Base-by-base conservation (phyloP, 2,888 invertebrate genomes). In the Elgonia sp. region DNA sequence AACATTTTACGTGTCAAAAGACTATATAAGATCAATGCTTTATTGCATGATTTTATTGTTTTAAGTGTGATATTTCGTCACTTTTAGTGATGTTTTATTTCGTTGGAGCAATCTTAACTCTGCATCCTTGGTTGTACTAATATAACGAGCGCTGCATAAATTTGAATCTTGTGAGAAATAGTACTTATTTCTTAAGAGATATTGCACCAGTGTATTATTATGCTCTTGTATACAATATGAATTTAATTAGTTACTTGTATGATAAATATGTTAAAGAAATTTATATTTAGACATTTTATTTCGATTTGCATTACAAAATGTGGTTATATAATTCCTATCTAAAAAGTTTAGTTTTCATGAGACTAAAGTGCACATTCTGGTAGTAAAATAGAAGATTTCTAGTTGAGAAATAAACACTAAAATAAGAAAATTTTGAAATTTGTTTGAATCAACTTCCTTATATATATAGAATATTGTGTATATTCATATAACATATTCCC, bases 211-310 rank as follows among this genome's bases (percentile, higher is more conserved):
- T 46, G 60, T 42, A 75, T 75, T 42, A 75, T 75, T 75, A 60
- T 75, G 60, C 20, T 40, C 16, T 39, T 42, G 73, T 42, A 60
- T 29, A 60, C 73, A 75, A 75, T 75, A 75, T 75, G 73, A 60
- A 75, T 75, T 75, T 37, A 42, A 75, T 46, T 62, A 75, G 62
- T 12, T 4, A 16, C 14, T 42, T 57, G 46, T 42, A 12, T 21
- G 20, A 21, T 75, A 18, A 21, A 75, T 21, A 46, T 42, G 21
- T 29, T 21, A 29, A 46, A 6, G 14, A 16, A n/a, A 53, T n/a
- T 6, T 53, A 53, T n/a, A 6, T 53, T 53, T n/a, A 53, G n/a
- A 53, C 53, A n/a, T n/a, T 12, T n/a, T 53, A 1, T 2, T 53
- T 42, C 7, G 14, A 42, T 42, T 42, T 42, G 40, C 40, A 73